phyloP scores from a whole-genome alignment of 2,797 vertebrate species.

The Xenopus petersii region DNA sequence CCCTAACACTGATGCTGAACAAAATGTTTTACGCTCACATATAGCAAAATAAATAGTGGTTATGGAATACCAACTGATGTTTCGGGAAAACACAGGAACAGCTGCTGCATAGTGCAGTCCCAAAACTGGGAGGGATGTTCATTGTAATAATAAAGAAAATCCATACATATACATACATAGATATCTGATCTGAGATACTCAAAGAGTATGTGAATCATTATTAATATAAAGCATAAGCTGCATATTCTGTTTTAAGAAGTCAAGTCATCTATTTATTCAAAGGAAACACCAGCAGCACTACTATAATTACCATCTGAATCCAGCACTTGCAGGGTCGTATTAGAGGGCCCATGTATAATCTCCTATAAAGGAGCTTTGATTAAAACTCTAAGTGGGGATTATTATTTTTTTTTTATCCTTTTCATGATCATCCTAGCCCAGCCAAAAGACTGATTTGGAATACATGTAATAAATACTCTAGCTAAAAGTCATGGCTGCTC shows the following conservation, averaged over 20 bases:
- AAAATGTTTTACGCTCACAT: constrained; percentile 26
- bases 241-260: constrained; percentile 20
- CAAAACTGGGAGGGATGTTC: constrained; percentile 52
- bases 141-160: constrained; percentile 58
- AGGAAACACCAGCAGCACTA: neutral
- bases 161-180: constrained; percentile 56
- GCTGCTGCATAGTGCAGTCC: constrained; percentile 44
- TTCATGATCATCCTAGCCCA: too few relatives aligned
- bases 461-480: too few relatives aligned
- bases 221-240: neutral
- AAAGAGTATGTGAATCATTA: constrained; percentile 18
- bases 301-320: too few relatives aligned
- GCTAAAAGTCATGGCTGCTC: too few relatives aligned
- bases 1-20: constrained; percentile 14
- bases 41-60: constrained; percentile 49
- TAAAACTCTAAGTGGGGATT: too few relatives aligned
- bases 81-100: constrained; percentile 61
- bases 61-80: constrained; percentile 52
- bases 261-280: constrained; percentile 31
- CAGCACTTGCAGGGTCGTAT: too few relatives aligned
- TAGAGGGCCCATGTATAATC: too few relatives aligned
- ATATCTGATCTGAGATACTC: constrained; percentile 42
- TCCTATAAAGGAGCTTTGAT: too few relatives aligned
- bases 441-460: too few relatives aligned
- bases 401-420: too few relatives aligned